Conservation (phyloP, 53 echinoderm and acorn worm species). For the Temnopleurus reevesii region DNA sequence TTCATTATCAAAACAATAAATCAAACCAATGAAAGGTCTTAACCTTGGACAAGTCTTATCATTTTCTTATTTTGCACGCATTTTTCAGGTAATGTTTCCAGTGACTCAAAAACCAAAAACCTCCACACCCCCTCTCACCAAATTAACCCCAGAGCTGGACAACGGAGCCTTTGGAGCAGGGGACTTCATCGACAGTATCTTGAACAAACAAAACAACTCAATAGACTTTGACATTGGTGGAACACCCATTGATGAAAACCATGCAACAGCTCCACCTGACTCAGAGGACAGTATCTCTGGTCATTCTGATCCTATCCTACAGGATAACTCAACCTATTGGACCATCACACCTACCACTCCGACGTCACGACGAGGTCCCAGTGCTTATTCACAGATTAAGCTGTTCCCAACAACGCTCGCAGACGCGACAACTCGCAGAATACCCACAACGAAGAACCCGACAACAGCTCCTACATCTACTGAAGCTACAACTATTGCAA, state of each 20-base stretch:
- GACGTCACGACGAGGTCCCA: background rate
- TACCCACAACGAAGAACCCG: background rate
- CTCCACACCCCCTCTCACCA: background rate
- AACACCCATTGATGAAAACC: background rate
- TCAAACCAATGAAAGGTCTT: too few relatives aligned
- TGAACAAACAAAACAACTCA: background rate
- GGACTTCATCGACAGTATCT: background rate
- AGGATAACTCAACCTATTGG: background rate
- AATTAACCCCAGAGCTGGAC: background rate
- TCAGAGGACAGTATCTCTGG: background rate
- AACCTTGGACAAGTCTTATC: background rate
- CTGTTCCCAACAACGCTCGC: background rate
- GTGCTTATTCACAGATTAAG: background rate
- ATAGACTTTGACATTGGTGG: background rate
- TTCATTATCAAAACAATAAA: too few relatives aligned
- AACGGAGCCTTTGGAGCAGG: background rate
- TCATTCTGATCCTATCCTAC: background rate
- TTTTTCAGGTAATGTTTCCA: too few relatives aligned
- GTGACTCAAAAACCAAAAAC: conserved; percentile 22
- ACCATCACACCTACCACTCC: conserved; percentile 3
- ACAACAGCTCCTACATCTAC: background rate
- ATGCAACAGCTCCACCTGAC: background rate
- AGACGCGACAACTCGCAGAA: background rate
- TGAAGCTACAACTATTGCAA: background rate
- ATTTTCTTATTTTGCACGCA: background rate